Evolutionary conservation across 1,140 invertebrate species (phyloP).

Genomic region (Drosophila santomea): DNA sequence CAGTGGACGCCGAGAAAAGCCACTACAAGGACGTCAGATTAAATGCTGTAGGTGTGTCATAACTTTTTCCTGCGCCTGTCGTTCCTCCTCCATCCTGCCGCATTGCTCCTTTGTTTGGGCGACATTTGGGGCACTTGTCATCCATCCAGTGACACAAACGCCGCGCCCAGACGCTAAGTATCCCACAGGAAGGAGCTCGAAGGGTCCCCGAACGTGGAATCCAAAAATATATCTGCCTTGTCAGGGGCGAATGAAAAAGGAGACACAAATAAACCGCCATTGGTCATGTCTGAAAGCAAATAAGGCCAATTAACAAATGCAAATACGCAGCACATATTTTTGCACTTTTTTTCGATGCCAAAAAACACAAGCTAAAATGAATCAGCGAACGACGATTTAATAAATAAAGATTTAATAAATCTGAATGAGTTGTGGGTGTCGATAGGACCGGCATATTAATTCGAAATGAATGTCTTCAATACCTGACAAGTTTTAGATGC

Average conservation of each 20-base stretch:
- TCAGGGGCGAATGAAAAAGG: constrained; percentile 14
- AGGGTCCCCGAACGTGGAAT: constrained; percentile 34
- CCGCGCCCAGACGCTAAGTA: constrained; percentile 46
- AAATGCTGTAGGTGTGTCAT: constrained; percentile 82
- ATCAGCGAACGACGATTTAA: constrained; percentile 1
- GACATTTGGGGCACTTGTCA: constrained; percentile 59
- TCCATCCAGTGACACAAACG: constrained; percentile 46
- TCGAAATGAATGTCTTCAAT: background rate
- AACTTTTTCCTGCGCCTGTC: constrained; percentile 49
- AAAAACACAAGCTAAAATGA: background rate
- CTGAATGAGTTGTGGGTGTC: background rate
- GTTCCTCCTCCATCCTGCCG: constrained; percentile 51
- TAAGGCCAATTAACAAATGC: constrained; percentile 78
- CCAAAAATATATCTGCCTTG: constrained; percentile 46
- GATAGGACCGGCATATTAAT: background rate
- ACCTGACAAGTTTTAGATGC: no score
- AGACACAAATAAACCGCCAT: constrained; percentile 34
- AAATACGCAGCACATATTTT: constrained; percentile 40
- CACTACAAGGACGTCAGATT: constrained; percentile 69
- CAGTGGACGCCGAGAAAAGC: constrained; percentile 53
- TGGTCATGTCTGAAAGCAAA: constrained; percentile 76
- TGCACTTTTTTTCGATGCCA: background rate
- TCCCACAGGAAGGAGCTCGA: constrained; percentile 15
- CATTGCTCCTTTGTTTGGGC: constrained; percentile 63
- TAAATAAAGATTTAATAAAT: constrained; percentile 1